Evolutionary conservation across 2,113 vertebrate genomes (phyloP).

Genomic region (Haliaeetus leucogaster): DNA sequence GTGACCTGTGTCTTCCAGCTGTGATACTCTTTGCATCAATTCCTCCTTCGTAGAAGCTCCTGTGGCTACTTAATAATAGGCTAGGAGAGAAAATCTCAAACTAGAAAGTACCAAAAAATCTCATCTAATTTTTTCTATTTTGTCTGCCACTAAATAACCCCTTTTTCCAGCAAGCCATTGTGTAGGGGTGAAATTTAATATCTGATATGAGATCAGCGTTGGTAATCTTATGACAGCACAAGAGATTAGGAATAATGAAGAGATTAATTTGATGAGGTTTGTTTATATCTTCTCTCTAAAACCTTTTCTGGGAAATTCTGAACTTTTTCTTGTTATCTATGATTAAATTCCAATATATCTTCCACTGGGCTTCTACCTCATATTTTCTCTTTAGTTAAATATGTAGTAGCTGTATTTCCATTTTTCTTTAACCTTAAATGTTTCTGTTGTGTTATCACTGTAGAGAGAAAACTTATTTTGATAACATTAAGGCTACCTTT

Average conservation of each 20-base stretch:
- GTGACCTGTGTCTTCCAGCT: neutral
- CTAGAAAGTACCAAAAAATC: neutral
- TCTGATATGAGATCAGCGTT: conserved; percentile 77
- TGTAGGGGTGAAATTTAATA: conserved; percentile 74
- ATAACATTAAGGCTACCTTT: neutral
- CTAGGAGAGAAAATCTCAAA: neutral
- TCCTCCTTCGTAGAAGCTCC: neutral
- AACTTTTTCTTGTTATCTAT: conserved; percentile 21
- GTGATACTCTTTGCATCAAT: neutral
- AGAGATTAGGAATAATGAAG: conserved; percentile 80
- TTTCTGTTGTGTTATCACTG: neutral
- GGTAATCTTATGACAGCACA: conserved; percentile 82
- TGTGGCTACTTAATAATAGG: neutral
- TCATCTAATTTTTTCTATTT: neutral
- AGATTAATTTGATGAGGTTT: conserved; percentile 85
- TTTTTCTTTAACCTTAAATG: neutral
- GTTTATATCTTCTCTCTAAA: conserved; percentile 77
- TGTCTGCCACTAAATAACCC: neutral
- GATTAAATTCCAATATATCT: conserved; percentile 56
- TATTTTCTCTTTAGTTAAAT: conserved; percentile 44
- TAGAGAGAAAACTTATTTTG: neutral
- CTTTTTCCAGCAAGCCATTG: neutral
- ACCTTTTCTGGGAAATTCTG: conserved; percentile 75
- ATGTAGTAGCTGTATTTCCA: neutral
- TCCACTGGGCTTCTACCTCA: neutral